These are phyloP conservation scores for Cataglyphis rosenhaueri DNA, from an alignment of 2,888 invertebrate genomes.

Conservation along the genomic window DNA sequence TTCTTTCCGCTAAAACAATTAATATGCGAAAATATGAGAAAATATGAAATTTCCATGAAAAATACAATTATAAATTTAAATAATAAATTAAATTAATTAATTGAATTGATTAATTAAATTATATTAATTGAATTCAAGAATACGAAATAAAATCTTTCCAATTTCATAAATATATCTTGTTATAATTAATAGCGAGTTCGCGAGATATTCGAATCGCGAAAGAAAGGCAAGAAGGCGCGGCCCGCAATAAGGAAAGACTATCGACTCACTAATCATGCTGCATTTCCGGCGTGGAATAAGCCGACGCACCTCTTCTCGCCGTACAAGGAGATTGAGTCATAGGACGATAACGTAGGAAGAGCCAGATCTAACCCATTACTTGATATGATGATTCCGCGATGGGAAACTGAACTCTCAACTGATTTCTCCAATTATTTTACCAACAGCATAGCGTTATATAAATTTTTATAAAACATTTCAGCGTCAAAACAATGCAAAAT, in stretches of 20 bases:
- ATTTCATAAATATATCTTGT: not conserved
- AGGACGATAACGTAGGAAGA: conserved; percentile 73
- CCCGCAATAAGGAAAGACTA: conserved; percentile 65
- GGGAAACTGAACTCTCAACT: conserved; percentile 27
- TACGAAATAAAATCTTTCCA: not conserved
- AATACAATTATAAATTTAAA: not conserved
- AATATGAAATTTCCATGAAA: not conserved
- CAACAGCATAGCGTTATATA: not conserved
- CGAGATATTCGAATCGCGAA: not conserved
- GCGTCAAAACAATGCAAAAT: not conserved
- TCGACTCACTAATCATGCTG: conserved; percentile 59
- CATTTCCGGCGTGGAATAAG: conserved; percentile 63
- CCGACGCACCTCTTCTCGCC: conserved; percentile 58
- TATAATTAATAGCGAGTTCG: not conserved
- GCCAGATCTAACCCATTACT: conserved; percentile 67
- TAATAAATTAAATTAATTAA: not conserved
- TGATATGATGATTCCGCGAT: conserved; percentile 51
- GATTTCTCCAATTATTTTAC: not conserved
- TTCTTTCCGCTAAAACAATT: not conserved
- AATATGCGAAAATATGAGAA: not conserved
- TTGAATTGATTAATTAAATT: not conserved
- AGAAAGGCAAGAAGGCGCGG: conserved; percentile 61
- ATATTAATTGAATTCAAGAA: not conserved
- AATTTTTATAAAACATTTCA: not conserved
- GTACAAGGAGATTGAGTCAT: conserved; percentile 75